Conservation (phyloP, 2,113 vertebrate species). For the Arizona elegans region DNA sequence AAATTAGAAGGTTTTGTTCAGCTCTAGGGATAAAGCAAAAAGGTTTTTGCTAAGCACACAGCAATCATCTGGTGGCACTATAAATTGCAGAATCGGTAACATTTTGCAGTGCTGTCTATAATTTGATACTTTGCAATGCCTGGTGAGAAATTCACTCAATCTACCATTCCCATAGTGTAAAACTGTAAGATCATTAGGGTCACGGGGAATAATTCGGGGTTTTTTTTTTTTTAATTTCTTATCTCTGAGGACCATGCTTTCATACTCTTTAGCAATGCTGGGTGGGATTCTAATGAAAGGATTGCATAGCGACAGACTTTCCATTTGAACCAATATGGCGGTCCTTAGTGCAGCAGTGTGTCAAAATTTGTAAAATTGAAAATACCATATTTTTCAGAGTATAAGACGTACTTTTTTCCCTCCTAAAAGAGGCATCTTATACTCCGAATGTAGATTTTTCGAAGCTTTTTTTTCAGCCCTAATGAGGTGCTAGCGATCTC, state of each 20-base stretch:
- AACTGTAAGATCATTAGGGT: not conserved
- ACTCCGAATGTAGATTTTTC: too few species aligned
- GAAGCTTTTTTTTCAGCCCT: too few species aligned
- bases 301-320: not conserved
- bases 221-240: not conserved
- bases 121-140: not conserved
- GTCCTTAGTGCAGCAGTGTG: not conserved
- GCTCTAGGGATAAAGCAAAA: not conserved
- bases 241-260: not conserved
- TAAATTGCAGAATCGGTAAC: not conserved
- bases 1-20: not conserved
- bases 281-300: not conserved
- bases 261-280: not conserved
- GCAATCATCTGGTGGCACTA: not conserved
- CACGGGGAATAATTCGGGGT: not conserved
- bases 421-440: too few species aligned
- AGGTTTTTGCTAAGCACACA: not conserved
- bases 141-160: not conserved
- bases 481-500: too few species aligned
- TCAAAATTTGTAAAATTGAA: not conserved
- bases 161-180: not conserved
- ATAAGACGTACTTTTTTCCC: too few species aligned
- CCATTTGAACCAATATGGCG: not conserved
- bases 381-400: too few species aligned
- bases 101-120: not conserved